Base-by-base conservation (phyloP, 2,113 vertebrate genomes). In the Phalacrocorax aristotelis region DNA sequence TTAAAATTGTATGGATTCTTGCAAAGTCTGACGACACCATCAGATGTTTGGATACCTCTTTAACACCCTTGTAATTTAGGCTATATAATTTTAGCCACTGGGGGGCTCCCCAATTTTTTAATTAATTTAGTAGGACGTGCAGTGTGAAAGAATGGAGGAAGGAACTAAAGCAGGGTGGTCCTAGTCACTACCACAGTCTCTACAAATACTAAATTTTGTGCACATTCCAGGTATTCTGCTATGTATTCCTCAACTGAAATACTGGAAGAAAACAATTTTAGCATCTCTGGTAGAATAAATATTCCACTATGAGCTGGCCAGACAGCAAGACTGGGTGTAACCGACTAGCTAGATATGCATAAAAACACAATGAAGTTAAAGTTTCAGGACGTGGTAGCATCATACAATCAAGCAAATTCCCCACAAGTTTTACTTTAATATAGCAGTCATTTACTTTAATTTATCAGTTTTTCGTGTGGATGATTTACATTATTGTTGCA, bases 81-180 rank as follows among this genome's bases (percentile, higher is more conserved):
- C 36, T 82, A 51, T 95, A 76, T 65, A 75, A 75, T 87, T 91
- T 92, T 84, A 87, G 44, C 93, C 95, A 95, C 96, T 96, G 95
- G 95, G 92, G 95, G 95, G 95, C 93, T 95, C 95, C 36, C 83
- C 40, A 42, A 87, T 94, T 97, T 92, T 95, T 92, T 30, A 78
- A 92, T 71, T 94, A 84, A 72, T 95, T 95, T 64, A 61, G 12
- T 78, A 54, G 52, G 61, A 87, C 49, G n/a, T 55, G 22, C 1
- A 71, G 10, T 60, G n/a, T 54, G 30, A 92, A 93, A 84, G 30
- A 81, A 46, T 77, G 51, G 26, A 87, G 49, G 40, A 89, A 77
- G 30, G 29, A 82, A 5, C 27, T 40, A 78, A 71, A 83, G 12
- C 34, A 82, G 18, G 18, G 11, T 72, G 54, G 70, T 89, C 49